Evolutionary conservation across 2,113 vertebrate genomes (phyloP).

Genomic region (Leucosticte australis): DNA sequence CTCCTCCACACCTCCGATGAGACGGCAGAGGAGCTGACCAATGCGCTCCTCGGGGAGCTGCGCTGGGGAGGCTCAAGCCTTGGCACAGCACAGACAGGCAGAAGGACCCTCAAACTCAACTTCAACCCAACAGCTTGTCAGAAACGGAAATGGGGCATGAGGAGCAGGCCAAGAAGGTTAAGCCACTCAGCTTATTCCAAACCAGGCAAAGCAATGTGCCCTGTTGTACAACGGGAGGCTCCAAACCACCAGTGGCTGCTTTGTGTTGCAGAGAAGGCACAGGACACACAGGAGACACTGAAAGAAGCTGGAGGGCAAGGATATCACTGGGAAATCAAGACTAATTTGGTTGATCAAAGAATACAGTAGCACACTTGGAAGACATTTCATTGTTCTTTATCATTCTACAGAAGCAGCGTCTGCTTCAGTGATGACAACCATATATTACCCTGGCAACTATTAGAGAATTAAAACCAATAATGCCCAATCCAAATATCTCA

Average conservation of each 20-base stretch:
- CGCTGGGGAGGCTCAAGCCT: neutral
- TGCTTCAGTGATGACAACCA: neutral
- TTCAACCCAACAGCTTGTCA: neutral
- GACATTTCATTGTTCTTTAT: neutral
- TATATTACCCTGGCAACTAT: neutral
- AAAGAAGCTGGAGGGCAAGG: neutral
- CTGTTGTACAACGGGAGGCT: fast-evolving
- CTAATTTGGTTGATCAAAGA: neutral
- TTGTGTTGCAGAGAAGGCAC: neutral
- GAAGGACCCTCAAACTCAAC: neutral
- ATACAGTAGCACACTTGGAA: neutral
- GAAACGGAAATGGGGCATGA: neutral
- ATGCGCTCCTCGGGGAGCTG: fast-evolving
- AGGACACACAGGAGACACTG: neutral
- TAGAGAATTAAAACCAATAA: neutral
- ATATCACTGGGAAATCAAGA: neutral
- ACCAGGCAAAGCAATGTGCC: neutral
- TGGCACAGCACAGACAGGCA: neutral
- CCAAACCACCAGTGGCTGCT: neutral
- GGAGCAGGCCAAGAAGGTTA: neutral
- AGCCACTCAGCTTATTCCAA: neutral
- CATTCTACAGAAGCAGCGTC: neutral
- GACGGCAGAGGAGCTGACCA: fast-evolving
- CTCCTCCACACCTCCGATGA: neutral
- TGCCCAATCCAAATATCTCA: neutral